Evolutionary conservation across 2,113 vertebrate genomes (phyloP).

Genomic region (Colinus virginianus): DNA sequence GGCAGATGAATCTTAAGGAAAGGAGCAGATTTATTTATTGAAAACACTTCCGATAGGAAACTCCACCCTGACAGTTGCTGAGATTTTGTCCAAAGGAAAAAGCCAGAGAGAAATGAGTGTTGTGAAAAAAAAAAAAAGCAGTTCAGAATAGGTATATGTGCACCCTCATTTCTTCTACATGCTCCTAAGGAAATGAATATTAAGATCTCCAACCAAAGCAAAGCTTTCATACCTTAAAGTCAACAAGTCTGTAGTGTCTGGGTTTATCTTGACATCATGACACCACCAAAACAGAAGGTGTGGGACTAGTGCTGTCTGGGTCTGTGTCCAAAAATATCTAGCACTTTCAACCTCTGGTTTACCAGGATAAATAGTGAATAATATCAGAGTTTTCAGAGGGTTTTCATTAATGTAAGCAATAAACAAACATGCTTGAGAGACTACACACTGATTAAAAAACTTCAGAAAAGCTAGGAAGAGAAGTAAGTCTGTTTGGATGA

Average conservation of each 20-base stretch:
- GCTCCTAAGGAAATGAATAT: neutral
- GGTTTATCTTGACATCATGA: neutral
- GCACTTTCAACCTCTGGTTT: neutral
- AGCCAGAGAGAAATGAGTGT: neutral
- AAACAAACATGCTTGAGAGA: neutral
- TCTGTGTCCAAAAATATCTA: conserved; percentile 8
- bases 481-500: conserved; percentile 13
- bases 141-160: neutral
- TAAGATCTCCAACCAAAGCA: neutral
- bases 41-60: neutral
- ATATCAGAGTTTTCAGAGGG: neutral
- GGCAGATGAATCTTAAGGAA: neutral
- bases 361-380: neutral
- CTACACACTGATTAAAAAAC: neutral
- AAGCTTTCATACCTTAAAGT: neutral
- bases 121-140: neutral
- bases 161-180: neutral
- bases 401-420: neutral
- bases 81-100: neutral
- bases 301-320: neutral
- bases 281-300: neutral
- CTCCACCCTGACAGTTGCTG: neutral
- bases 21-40: neutral
- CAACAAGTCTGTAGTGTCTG: neutral
- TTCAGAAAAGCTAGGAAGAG: neutral